Conservation (phyloP, 2,113 vertebrate species). For the Solea solea region DNA sequence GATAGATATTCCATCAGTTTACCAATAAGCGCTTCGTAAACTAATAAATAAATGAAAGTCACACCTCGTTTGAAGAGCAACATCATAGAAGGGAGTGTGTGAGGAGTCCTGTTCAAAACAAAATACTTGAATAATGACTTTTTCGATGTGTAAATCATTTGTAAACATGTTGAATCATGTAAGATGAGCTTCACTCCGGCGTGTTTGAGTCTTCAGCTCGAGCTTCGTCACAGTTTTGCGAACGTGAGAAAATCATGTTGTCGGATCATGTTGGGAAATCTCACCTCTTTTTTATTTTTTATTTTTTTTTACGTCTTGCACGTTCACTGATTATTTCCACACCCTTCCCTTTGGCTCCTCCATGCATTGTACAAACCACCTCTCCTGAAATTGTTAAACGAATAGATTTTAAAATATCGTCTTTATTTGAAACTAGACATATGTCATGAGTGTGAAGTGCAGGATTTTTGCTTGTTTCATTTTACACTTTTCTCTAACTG, state of each 20-base stretch:
- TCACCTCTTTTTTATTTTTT: not conserved
- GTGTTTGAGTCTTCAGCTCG: not conserved
- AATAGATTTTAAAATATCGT: not conserved
- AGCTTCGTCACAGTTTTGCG: not conserved
- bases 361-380: not conserved
- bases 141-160: not conserved
- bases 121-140: too few species aligned
- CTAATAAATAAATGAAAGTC: too few species aligned
- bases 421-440: not conserved
- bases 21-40: too few species aligned
- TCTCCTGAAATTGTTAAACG: not conserved
- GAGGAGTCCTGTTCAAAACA: too few species aligned
- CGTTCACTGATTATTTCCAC: conserved; percentile 5
- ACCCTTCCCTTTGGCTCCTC: not conserved
- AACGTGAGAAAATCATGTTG: not conserved
- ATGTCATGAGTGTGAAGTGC: not conserved
- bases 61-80: too few species aligned
- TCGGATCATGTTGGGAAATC: conserved; percentile 6
- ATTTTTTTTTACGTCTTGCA: not conserved
- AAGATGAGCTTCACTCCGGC: not conserved
- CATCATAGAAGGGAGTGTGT: too few species aligned
- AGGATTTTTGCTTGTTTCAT: too few species aligned
- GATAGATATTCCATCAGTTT: too few species aligned
- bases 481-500: too few species aligned
- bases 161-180: not conserved